Evolutionary conservation across 2,113 vertebrate species (phyloP), one percentile per base, ranked within the genome.

Genomic region (Ariopsis seemanni): DNA sequence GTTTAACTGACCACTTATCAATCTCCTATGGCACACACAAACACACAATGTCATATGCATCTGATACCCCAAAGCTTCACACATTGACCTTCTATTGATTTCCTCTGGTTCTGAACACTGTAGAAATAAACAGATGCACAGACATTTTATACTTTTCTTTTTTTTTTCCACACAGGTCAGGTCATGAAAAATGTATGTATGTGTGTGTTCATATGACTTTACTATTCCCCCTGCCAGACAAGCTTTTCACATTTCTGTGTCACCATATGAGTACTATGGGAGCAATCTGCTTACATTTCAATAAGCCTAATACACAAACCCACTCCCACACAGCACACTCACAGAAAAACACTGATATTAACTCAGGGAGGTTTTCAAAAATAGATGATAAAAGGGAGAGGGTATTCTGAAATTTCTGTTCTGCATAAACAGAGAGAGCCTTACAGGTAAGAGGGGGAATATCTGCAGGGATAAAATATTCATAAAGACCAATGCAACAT

Each of bases 81-180:
- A 57, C 87, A 94, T 94, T 90, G 93, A 94, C 91, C 81, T 60
- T 30, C 62, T 89, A 94, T 94, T 93, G 94, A 95, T 95, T 89
- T 88, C 50, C 67, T 67, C 27, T 84, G 84, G 88, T 89, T 93
- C 91, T 92, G 92, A 94, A 90, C 91, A 78, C 0, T 30, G 42
- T n/a, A 18, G 58, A 86, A 85, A 18, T 82, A 82, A 83, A 84
- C 48, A 60, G 25, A 48, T 53, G 85, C 77, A 67, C 86, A 87
- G 87, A 27, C 30, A 12, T 87, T 83, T 85, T 80, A 85, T 80
- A 42, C 55, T 72, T 80, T 77, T 69, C 89, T 69, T 89, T 90
- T 88, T 83, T 72, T 90, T 89, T 92, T 90, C 91, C 92, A 89
- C 93, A 86, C 57, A 7, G 77, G 87, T 80, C 85, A 77, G 89